phyloP scores from a whole-genome alignment of 92 coral and sea anemone species.

The Zoanthus gigantus region DNA sequence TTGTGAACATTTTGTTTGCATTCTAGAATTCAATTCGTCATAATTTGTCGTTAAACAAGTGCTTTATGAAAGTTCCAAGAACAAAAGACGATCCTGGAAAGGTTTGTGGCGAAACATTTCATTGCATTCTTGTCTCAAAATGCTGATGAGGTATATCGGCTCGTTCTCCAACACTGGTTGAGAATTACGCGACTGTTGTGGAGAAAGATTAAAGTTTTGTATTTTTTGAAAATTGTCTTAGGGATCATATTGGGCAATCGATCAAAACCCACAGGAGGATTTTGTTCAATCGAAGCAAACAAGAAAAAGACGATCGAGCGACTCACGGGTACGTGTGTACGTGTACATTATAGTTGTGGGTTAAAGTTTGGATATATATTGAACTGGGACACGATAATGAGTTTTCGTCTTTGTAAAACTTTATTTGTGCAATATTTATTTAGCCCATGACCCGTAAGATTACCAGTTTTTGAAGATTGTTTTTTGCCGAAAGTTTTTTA shows the following conservation, averaged over 20 bases:
- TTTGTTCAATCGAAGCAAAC: slow-evolving; percentile 79
- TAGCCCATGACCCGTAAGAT: neutral
- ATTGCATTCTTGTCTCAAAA: slow-evolving; percentile 11
- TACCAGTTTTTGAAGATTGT: slow-evolving; percentile 1
- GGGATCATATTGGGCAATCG: slow-evolving; percentile 99
- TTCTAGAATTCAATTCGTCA: slow-evolving; percentile 96
- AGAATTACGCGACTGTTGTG: neutral
- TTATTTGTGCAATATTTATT: slow-evolving; percentile 1
- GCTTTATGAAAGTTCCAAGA: slow-evolving; percentile 98
- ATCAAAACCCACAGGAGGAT: slow-evolving; percentile 96
- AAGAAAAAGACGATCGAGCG: slow-evolving; percentile 91
- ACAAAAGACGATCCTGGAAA: slow-evolving; percentile 98
- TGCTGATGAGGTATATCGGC: slow-evolving; percentile 50
- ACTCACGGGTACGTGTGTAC: slow-evolving; percentile 81
- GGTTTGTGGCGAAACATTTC: slow-evolving; percentile 42
- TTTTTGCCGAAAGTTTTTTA: neutral
- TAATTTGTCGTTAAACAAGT: slow-evolving; percentile 90
- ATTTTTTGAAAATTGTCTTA: slow-evolving; percentile 26
- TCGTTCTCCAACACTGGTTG: slow-evolving; percentile 16
- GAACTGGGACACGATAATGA: slow-evolving; percentile 14
- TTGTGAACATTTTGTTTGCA: slow-evolving; percentile 46
- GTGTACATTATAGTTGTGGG: slow-evolving; percentile 15
- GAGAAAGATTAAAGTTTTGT: neutral
- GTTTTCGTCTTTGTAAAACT: slow-evolving; percentile 3
- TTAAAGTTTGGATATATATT: slow-evolving; percentile 20